phyloP scores from a whole-genome alignment of 2,113 vertebrate species.

The Dascyllus trimaculatus region DNA sequence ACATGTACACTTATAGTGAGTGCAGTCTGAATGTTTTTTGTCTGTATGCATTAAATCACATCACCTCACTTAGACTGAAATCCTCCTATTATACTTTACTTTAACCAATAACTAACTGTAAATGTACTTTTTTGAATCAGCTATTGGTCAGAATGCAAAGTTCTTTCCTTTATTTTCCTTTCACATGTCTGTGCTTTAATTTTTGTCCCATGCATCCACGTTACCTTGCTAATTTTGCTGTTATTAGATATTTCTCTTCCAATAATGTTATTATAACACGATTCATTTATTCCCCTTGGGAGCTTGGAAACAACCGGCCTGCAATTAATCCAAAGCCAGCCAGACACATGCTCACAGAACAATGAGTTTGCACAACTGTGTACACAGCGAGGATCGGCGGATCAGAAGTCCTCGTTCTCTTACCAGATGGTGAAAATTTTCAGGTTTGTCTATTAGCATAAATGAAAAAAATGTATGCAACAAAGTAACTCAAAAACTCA shows the following conservation, averaged over 20 bases:
- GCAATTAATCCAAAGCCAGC: conserved; percentile 72
- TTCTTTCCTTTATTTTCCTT: neutral
- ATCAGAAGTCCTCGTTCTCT: conserved; percentile 42
- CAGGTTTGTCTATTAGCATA: conserved; percentile 18
- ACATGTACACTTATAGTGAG: neutral
- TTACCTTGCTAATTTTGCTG: conserved; percentile 55
- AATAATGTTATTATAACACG: conserved; percentile 16
- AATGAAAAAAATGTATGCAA: neutral
- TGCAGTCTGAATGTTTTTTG: neutral
- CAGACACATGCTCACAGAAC: conserved; percentile 45
- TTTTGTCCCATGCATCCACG: conserved; percentile 59
- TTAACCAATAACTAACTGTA: neutral
- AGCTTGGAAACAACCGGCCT: conserved; percentile 49
- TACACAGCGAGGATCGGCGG: conserved; percentile 49
- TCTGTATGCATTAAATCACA: neutral
- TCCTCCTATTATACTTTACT: neutral
- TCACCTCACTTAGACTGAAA: neutral
- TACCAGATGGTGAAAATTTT: conserved; percentile 23
- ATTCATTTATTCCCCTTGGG: conserved; percentile 40
- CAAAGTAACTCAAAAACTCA: neutral
- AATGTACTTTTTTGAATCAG: no score
- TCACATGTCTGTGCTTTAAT: neutral
- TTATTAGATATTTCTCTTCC: conserved; percentile 4
- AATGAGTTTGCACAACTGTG: conserved; percentile 49
- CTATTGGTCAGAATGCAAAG: no score